Evolutionary conservation across 2,113 vertebrate genomes (phyloP).

Genomic region (Bostrychus sinensis): DNA sequence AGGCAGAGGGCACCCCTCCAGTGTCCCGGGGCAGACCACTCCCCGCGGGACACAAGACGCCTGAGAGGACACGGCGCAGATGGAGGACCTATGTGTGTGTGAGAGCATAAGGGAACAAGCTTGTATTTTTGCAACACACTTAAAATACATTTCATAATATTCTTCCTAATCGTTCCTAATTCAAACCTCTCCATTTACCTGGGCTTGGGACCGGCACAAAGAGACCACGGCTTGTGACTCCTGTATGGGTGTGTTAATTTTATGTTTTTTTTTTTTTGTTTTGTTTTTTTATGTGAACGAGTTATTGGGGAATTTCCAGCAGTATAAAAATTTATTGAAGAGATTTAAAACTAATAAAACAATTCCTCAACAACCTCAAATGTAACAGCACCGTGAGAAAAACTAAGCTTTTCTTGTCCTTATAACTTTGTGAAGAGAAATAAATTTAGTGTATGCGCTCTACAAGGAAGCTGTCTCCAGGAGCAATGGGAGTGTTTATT

Average conservation of each 20-base stretch:
- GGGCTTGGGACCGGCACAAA: no score
- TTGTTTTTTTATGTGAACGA: background rate
- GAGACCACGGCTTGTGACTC: no score
- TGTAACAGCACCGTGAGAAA: background rate
- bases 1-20: slow-evolving; percentile 65
- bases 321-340: background rate
- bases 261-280: background rate
- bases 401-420: background rate
- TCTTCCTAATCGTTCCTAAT: no score
- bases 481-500: slow-evolving; percentile 32
- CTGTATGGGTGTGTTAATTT: background rate
- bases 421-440: slow-evolving; percentile 4
- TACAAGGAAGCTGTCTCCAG: background rate
- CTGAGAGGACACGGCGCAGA: slow-evolving; percentile 61
- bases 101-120: background rate
- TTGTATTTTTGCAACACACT: no score
- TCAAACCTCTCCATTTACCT: no score
- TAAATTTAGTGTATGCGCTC: slow-evolving; percentile 16
- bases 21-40: slow-evolving; percentile 65
- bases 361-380: background rate
- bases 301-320: background rate
- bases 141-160: no score
- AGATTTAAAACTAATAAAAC: slow-evolving; percentile 8
- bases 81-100: slow-evolving; percentile 37
- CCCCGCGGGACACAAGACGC: slow-evolving; percentile 62